Percentiles rank a stretch among this genome's conserved stretches.
These are phyloP conservation scores for Peromyscus polionotus DNA, from an alignment of 2,113 vertebrate genomes.

Conservation along the genomic window DNA sequence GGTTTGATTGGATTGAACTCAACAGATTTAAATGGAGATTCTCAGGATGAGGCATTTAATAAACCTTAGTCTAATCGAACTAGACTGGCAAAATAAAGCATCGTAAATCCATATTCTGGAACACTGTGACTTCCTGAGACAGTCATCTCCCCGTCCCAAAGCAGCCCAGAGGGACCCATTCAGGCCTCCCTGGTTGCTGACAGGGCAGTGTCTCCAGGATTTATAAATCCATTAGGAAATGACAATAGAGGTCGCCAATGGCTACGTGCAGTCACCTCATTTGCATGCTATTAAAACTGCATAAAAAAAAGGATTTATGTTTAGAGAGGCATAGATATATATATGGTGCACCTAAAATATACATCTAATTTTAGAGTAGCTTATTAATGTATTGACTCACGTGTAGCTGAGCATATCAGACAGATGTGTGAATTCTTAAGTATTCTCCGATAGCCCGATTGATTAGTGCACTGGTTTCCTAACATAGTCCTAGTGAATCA, in stretches of 20 bases:
- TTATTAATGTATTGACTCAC: conserved; percentile 7
- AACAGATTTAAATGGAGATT: conserved; percentile 19
- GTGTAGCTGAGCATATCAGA: background rate
- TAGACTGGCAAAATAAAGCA: conserved; percentile 45
- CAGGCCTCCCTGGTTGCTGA: background rate
- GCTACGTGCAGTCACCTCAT: background rate
- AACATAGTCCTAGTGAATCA: background rate
- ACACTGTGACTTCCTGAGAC: background rate
- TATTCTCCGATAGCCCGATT: background rate
- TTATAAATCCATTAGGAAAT: conserved; percentile 25
- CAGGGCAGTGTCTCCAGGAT: background rate
- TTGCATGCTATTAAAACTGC: background rate
- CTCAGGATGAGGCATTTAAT: conserved; percentile 59
- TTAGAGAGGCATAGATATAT: background rate
- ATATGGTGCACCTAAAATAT: background rate
- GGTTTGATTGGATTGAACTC: background rate
- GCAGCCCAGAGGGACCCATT: background rate
- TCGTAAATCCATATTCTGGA: conserved; percentile 13
- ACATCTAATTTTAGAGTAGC: background rate
- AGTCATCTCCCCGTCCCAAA: background rate
- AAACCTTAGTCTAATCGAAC: conserved; percentile 49
- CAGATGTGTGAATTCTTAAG: background rate
- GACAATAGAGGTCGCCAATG: background rate
- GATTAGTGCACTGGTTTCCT: background rate
- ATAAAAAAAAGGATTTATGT: background rate